Percentiles rank a stretch among this genome's conserved stretches.
Conservation (phyloP, 2,113 vertebrate genomes). For the Haemorhous mexicanus region DNA sequence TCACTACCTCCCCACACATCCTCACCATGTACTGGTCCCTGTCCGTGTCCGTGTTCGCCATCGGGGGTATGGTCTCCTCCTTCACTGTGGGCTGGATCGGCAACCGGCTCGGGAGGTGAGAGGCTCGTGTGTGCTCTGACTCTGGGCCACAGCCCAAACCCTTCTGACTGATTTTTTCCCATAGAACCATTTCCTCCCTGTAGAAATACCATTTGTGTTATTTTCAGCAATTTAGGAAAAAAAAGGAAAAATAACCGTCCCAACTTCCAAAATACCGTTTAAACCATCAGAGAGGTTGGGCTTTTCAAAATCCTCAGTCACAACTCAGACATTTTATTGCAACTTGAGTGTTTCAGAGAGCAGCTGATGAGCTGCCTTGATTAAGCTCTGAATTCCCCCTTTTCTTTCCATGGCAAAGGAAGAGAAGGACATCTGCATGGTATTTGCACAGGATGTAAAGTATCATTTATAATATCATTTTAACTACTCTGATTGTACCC, state of each 20-base stretch:
- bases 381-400: background rate
- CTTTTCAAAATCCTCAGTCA: background rate
- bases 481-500: background rate
- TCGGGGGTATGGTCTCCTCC: constrained; percentile 92
- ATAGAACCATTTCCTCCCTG: rapidly evolving
- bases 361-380: background rate
- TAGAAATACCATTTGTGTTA: background rate
- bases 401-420: background rate
- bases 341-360: background rate
- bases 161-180: background rate
- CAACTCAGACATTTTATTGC: background rate
- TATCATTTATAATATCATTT: background rate
- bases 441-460: background rate
- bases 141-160: background rate
- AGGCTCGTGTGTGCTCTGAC: background rate
- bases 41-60: constrained; percentile 88
- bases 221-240: background rate
- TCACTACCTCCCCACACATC: background rate
- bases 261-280: background rate
- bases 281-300: background rate
- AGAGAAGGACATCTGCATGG: background rate
- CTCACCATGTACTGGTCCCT: constrained; percentile 90
- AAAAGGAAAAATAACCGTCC: rapidly evolving
- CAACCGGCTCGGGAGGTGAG: constrained; percentile 87
- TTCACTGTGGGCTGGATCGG: constrained; percentile 91